Percentiles rank a stretch among this genome's conserved stretches.
Evolutionary conservation across 2,888 invertebrate genomes (phyloP).

Genomic region (Drosophila greeni): DNA sequence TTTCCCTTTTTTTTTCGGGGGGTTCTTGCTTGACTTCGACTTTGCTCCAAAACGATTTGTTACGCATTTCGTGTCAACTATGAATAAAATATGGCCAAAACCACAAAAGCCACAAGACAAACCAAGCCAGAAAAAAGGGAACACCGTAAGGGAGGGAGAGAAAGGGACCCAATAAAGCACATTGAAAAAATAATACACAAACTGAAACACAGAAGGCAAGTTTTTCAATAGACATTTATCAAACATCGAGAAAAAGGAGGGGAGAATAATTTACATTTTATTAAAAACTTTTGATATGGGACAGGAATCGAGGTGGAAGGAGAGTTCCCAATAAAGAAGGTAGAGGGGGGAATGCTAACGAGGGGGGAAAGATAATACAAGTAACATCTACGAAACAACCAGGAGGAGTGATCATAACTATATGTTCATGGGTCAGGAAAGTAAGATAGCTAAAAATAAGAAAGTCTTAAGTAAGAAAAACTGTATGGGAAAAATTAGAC

Average conservation of each 20-base stretch:
- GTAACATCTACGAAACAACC: too few species aligned
- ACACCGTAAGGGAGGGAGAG: constrained; percentile 9
- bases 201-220: constrained; percentile 37
- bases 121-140: constrained; percentile 9
- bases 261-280: constrained; percentile 70
- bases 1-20: constrained; percentile 32
- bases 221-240: constrained; percentile 69
- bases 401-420: not conserved
- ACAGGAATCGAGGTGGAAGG: not conserved
- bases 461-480: not conserved
- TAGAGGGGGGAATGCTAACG: not conserved
- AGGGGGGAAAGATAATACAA: not conserved
- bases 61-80: constrained; percentile 74
- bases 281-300: constrained; percentile 57
- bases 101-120: constrained; percentile 57
- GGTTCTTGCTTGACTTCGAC: constrained; percentile 5
- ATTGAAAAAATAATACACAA: constrained; percentile 26
- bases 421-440: too few species aligned
- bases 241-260: constrained; percentile 47
- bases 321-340: not conserved
- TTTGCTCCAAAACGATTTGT: constrained; percentile 61
- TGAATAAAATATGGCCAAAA: constrained; percentile 70
- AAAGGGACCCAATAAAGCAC: constrained; percentile 22
- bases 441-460: not conserved
- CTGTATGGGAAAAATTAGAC: too few species aligned